Conservation (phyloP, 2,797 vertebrate species). For the Artibeus lituratus region DNA sequence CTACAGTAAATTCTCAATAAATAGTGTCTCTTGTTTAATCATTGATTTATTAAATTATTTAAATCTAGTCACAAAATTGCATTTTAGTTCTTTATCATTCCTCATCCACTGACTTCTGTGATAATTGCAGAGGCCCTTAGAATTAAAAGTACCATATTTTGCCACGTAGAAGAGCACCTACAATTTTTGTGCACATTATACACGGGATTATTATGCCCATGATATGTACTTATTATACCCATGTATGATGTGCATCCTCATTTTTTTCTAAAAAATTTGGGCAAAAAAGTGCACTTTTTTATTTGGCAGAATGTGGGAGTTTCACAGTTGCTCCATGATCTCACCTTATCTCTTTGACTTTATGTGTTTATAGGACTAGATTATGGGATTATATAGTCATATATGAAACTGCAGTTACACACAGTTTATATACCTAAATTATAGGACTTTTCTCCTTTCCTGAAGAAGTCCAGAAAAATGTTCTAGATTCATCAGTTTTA, state of each 20-base stretch:
- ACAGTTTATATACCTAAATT: constrained; percentile 15
- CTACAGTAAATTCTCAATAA: background rate
- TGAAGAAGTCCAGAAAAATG: constrained; percentile 7
- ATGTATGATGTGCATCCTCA: too few relatives aligned
- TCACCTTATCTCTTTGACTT: background rate
- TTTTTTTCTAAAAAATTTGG: too few relatives aligned
- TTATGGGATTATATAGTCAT: background rate
- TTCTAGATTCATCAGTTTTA: background rate
- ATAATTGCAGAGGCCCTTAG: background rate
- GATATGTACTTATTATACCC: too few relatives aligned
- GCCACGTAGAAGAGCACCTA: too few relatives aligned
- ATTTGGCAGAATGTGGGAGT: background rate
- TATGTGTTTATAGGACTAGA: constrained; percentile 3
- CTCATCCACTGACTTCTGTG: background rate
- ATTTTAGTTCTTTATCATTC: background rate
- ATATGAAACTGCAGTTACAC: background rate
- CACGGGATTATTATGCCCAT: too few relatives aligned
- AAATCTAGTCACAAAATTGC: background rate
- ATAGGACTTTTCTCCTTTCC: background rate
- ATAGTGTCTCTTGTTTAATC: background rate
- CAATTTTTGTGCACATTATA: too few relatives aligned
- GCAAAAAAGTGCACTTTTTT: too few relatives aligned
- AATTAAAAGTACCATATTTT: background rate
- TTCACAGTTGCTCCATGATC: background rate
- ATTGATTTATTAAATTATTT: background rate